Conservation (phyloP, 2,888 invertebrate species). For the Noctua comes region DNA sequence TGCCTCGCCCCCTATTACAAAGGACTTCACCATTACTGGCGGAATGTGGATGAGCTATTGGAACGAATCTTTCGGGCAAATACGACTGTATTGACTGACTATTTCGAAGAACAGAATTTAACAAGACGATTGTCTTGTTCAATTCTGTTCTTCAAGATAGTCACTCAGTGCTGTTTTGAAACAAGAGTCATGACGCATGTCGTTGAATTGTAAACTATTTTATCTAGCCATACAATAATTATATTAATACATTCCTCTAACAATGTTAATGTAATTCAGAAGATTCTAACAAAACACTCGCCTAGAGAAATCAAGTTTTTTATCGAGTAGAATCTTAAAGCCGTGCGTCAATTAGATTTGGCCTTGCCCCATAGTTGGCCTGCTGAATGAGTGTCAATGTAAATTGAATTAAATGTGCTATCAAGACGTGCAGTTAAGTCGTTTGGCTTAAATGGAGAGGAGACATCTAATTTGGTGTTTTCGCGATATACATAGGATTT, state of each 20-base stretch:
- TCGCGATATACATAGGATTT: background rate
- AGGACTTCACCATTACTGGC: background rate
- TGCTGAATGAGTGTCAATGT: conserved; percentile 73
- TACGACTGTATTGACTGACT: background rate
- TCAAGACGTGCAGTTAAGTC: conserved; percentile 26
- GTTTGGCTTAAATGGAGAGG: conserved; percentile 13
- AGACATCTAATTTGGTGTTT: conserved; percentile 7
- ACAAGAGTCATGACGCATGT: background rate
- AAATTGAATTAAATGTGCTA: conserved; percentile 64
- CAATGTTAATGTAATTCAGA: conserved; percentile 25
- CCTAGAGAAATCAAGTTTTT: conserved; percentile 54
- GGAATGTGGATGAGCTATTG: background rate
- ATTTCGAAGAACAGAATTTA: no score
- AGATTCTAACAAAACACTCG: conserved; percentile 35
- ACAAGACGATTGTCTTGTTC: background rate
- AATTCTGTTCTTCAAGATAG: background rate
- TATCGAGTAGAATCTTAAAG: conserved; percentile 46
- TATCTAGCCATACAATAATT: background rate
- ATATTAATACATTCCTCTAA: background rate
- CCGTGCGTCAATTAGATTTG: conserved; percentile 48
- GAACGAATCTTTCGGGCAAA: background rate
- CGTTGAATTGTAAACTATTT: background rate
- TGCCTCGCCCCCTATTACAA: background rate
- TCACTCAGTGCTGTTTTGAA: background rate
- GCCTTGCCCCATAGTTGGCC: conserved; percentile 70